Base-by-base conservation (phyloP, 2,888 invertebrate genomes). In the Diloba caeruleocephala region DNA sequence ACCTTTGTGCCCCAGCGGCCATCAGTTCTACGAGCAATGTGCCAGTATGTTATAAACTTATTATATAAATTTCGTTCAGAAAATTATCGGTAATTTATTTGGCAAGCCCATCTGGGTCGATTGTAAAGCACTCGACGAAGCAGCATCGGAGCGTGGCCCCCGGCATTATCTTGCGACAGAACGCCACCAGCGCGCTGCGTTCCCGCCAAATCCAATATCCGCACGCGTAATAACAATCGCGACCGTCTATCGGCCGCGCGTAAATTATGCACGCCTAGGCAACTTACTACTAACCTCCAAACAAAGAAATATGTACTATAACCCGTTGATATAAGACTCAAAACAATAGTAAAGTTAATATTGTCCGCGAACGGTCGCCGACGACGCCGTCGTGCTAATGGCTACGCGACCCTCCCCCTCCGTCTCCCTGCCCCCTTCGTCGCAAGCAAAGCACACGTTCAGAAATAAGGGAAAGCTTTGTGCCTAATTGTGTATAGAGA, bases 171-270 rank as follows among this genome's bases (percentile, higher is more conserved):
- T 86, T 79, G 81, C 84, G 84, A 82, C 82, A 81, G 77, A 78
- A 76, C 78, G 78, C 79, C 72, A 69, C 72, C 64, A 53, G 64
- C 65, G 66, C 75, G 78, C 78, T 74, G 74, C 74, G 78, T 78
- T 80, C 79, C 81, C 84, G 85, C 88, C 90, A 84, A 89, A 90
- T 88, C 90, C 91, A 92, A 92, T 92, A 92, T 89, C 90, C 91
- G 85, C 79, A 84, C 88, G 88, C 87, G 90, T 89, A 92, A 92
- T 92, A 92, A 91, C 92, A 91, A 89, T 91, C 89, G 91, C 89
- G 88, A 85, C 81, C 86, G 88, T 89, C 91, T 90, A 92, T 91
- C 92, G 92, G 87, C 81, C 88, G 82, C 90, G 88, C 89, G 89
- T 92, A 92, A 92, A 92, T 92, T 92, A 92, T 92, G 91, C 90